phyloP scores from a whole-genome alignment of 2,113 vertebrate species.

The Melanostigma gelatinosum region DNA sequence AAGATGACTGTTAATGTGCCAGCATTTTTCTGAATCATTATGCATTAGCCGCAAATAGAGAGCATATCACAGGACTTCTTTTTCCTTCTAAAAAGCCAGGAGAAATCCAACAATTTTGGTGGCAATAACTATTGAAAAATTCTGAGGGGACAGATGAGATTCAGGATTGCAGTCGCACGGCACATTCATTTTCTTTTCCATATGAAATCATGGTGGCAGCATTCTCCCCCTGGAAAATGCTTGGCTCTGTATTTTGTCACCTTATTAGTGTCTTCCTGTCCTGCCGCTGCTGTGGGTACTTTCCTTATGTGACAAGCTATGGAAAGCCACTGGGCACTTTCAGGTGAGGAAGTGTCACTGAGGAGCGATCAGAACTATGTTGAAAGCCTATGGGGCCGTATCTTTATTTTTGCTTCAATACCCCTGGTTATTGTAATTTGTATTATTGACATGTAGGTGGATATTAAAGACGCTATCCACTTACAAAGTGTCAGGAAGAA shows the following conservation, averaged over 20 bases:
- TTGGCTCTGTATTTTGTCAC: constrained; percentile 75
- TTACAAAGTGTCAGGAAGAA: constrained; percentile 38
- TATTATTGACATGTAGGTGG: constrained; percentile 53
- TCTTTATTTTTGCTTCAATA: constrained; percentile 54
- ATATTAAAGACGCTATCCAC: constrained; percentile 37
- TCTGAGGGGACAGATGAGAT: constrained; percentile 69
- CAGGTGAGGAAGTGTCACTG: constrained; percentile 65
- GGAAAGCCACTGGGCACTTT: constrained; percentile 63
- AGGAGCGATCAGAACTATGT: constrained; percentile 46
- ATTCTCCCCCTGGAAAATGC: constrained; percentile 69
- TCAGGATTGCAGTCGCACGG: constrained; percentile 50
- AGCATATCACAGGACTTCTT: constrained; percentile 34
- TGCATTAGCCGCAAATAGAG: constrained; percentile 62
- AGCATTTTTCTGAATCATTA: constrained; percentile 65
- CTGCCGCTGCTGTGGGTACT: constrained; percentile 52
- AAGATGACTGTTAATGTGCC: constrained; percentile 41
- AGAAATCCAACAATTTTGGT: constrained; percentile 66
- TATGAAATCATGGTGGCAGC: constrained; percentile 67
- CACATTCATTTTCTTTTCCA: constrained; percentile 72
- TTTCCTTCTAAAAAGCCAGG: constrained; percentile 37
- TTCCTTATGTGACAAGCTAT: constrained; percentile 68
- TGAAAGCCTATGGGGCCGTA: constrained; percentile 43
- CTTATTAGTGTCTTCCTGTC: constrained; percentile 79
- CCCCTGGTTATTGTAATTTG: constrained; percentile 51
- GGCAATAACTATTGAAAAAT: constrained; percentile 59